Evolutionary conservation across 2,113 vertebrate species (phyloP), one percentile per base, ranked within the genome.

Genomic region (Ariopsis seemanni): DNA sequence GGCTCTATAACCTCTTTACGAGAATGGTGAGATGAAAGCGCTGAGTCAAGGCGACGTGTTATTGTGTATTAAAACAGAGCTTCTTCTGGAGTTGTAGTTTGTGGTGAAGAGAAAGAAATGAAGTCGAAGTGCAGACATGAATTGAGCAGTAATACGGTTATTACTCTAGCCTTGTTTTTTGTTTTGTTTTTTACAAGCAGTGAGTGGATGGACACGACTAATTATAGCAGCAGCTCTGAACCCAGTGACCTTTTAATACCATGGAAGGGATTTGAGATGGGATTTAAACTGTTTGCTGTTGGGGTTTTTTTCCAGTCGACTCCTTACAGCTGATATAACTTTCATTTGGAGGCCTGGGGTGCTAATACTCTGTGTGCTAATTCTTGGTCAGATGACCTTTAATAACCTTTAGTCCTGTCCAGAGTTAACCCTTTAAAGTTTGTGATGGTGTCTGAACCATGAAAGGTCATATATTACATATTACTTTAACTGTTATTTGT

Each of bases 351-450:
- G 42, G 42, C 48, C 63, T 30, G 10, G 17, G 11, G 2, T 53
- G 58, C 11, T 67, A 15, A 52, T 75, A 27, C 78, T 18, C 42
- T 42, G 17, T 17, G 2, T 53, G 58, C 11, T 67, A 15, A 52
- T 75, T 30, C 78, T 18, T 82, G 89, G 89, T 82, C 75, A 17
- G 27, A 69, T 22, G 91, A 92, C 90, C 92, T 89, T 86, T 57
- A 79, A 77, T n/a, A 90, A 92, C 90, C 92, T 88, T 85, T 52
- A 77, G 62, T 88, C 88, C 85, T 91, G 92, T 94, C 69, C 91
- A 90, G 90, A 90, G 1, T 75, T 75, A 75, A 75, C 48, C 72
- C 72, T 52, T 52, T 10, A 75, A 53, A 11, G 71, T 11, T 22
- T n/a, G 48, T 27, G 50, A 77, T 53, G 74, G 5, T 52, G 25